Evolutionary conservation across 2,797 vertebrate genomes (phyloP), one percentile per base, ranked within the genome.

Genomic region (Lagorchestes hirsutus): DNA sequence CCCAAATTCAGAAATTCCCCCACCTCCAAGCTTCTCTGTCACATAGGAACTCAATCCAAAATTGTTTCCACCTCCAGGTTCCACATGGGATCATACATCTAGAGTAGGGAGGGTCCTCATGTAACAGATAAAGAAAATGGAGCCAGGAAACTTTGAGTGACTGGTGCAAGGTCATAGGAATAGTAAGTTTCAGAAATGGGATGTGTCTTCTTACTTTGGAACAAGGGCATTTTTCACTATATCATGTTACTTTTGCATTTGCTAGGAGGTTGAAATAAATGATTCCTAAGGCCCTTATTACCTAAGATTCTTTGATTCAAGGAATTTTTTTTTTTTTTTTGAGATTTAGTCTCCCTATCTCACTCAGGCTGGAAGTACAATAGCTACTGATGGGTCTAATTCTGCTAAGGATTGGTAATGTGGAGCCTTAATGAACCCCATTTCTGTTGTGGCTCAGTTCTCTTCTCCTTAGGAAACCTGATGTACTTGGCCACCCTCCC

Each of bases 351-450:
- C 31, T n/a, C 31, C 31, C 31, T 67, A 16, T 67, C 13, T n/a
- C 13, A 16, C 31, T 13, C 31, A n/a, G 12, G 31, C 13, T 67
- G 9, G 31, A 67, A 67, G 59, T 67, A 0, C 59, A 67, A 5
- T 67, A n/a, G 34, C 4, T 14, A 67, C 4, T 16, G 31, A 67
- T 0, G 0, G 31, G 31, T 67, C 1, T 1, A 67, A n/a, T 67
- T 4, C 59, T 67, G 16, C 31, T 59, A 6, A 59, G 58, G 58
- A 59, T 10, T 59, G 28, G 28, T 10, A 31, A 59, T 2, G 28
- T 29, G 28, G 29, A 59, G 28, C 27, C 58, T 34, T 34, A n/a
- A n/a, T 4, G 13, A 67, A 13, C 59, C n/a, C 31, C 31, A n/a
- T n/a, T 16, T 67, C 31, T 67, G 59, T 16, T 13, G 31, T 67